A percentile compares a stretch with the other conserved stretches of the same genome.
phyloP scores from a whole-genome alignment of 2,113 vertebrate species.

The Erythrolamprus reginae region DNA sequence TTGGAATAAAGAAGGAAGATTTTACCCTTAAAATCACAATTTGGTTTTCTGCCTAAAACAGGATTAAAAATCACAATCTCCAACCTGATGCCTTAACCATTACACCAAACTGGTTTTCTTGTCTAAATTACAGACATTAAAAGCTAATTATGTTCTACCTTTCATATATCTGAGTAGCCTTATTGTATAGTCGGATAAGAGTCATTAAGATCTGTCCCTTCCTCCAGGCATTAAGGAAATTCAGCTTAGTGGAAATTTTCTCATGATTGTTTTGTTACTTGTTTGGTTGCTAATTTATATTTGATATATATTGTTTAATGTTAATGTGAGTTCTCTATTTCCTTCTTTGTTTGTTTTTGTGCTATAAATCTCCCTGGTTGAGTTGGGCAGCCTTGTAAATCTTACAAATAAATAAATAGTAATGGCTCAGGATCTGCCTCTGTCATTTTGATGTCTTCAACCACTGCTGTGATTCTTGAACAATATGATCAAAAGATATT shows the following conservation, averaged over 20 bases:
- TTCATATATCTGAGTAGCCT: neutral
- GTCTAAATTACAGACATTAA: neutral
- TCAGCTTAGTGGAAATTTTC: neutral
- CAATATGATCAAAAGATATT: neutral
- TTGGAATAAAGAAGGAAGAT: neutral
- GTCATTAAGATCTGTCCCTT: neutral
- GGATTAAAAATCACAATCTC: neutral
- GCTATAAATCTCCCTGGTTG: neutral
- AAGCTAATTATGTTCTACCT: neutral
- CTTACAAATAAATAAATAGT: neutral
- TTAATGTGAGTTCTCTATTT: neutral
- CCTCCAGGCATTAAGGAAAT: neutral
- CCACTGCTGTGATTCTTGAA: neutral
- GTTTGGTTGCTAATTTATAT: neutral
- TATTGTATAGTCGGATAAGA: neutral
- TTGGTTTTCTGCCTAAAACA: neutral
- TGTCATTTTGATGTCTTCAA: neutral
- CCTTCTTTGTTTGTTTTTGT: neutral
- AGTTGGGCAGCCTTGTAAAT: neutral
- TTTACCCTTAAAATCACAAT: neutral
- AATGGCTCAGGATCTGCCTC: neutral
- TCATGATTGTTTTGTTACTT: neutral
- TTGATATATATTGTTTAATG: neutral
- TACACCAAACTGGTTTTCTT: neutral
- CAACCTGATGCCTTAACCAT: neutral